Base-by-base conservation (phyloP, 1,140 invertebrate genomes). In the Sminthurinus signatus region DNA sequence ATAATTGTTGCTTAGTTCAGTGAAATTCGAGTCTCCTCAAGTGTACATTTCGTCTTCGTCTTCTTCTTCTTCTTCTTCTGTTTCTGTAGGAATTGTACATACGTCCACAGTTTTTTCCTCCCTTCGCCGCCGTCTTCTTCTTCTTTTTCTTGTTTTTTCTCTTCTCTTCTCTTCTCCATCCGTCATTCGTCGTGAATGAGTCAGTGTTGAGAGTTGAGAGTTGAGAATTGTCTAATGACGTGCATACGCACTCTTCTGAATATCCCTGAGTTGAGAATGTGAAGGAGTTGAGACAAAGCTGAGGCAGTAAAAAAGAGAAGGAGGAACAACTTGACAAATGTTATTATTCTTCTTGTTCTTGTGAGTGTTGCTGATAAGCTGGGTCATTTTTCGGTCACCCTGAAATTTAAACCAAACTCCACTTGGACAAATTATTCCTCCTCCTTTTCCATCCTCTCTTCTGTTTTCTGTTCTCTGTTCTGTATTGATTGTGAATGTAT, bases 301-400 rank as follows among this genome's bases (percentile, higher is more conserved):
- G 21, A 5, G 5, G 15, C 44, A 10, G 44, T 10, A 5, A 46
- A 46, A 46, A 46, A 46, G n/a, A 46, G 21, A n/a, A 46, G 44
- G 44, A 21, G 44, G 15, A n/a, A 5, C 15, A 36, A 36, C 5
- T 36, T 36, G 32, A 36, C n/a, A n/a, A n/a, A n/a, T n/a, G n/a
- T n/a, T n/a, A n/a, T n/a, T n/a, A n/a, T n/a, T n/a, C n/a, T n/a
- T n/a, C n/a, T n/a, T n/a, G n/a, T n/a, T n/a, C n/a, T n/a, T n/a
- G 32, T 36, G 5, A 8, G 32, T 8, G 44, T 10, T 14, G 19
- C 44, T 21, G 44, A 46, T 46, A 46, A 46, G 44, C 44, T 46
- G 44, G 44, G 44, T 46, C 44, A 46, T n/a, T 21, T n/a, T n/a
- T n/a, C n/a, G 44, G 44, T 46, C 44, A 46, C 44, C 44, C 10